phyloP scores from a whole-genome alignment of 2,888 invertebrate genomes.

The Beris morrisii region DNA sequence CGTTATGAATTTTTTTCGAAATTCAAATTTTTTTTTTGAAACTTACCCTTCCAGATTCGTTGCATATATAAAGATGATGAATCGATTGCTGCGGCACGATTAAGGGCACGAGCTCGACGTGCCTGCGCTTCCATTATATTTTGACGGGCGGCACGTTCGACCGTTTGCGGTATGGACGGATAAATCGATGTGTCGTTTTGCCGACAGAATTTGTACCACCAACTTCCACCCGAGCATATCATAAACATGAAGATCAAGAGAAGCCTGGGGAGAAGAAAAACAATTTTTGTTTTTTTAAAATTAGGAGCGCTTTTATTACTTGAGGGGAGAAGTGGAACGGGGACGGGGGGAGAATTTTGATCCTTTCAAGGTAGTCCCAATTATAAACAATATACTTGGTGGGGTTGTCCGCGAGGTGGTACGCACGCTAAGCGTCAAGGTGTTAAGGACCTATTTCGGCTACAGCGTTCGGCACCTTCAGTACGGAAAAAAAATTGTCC shows the following conservation, averaged over 20 bases:
- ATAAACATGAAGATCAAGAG: slow-evolving; percentile 60
- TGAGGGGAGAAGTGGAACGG: too few relatives aligned
- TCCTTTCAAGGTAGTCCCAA: too few relatives aligned
- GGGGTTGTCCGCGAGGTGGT: too few relatives aligned
- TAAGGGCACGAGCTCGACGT: slow-evolving; percentile 29
- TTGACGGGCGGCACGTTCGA: slow-evolving; percentile 27
- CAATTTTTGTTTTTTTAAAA: too few relatives aligned
- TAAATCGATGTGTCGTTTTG: slow-evolving; percentile 48
- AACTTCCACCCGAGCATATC: slow-evolving; percentile 61
- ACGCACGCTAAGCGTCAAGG: too few relatives aligned
- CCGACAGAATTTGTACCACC: slow-evolving; percentile 60
- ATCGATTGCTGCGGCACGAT: slow-evolving; percentile 24
- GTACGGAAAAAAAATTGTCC: too few relatives aligned
- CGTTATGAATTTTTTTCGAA: slow-evolving; percentile 12
- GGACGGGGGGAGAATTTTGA: too few relatives aligned
- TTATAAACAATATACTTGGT: too few relatives aligned
- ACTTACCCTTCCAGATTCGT: slow-evolving; percentile 55
- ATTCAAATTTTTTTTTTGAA: not conserved
- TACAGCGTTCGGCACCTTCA: too few relatives aligned
- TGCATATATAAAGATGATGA: slow-evolving; percentile 45
- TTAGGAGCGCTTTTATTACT: not conserved
- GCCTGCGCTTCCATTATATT: slow-evolving; percentile 26
- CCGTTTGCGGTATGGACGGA: slow-evolving; percentile 33
- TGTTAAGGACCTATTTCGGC: too few relatives aligned
- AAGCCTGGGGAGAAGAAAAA: slow-evolving; percentile 50